Conservation (phyloP, 2,888 invertebrate genomes). For the Idaea biselata region DNA sequence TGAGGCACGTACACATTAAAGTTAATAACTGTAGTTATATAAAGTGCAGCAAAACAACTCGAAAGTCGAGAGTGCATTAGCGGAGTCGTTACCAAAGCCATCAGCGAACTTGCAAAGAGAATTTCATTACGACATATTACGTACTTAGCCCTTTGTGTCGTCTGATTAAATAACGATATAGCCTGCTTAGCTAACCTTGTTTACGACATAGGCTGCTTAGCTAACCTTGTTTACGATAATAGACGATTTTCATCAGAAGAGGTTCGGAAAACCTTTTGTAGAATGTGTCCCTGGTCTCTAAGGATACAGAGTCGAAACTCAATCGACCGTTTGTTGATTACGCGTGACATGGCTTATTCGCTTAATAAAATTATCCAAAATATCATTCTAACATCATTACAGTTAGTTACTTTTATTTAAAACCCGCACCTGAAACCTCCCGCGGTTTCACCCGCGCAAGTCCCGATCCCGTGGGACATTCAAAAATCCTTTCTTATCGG, state of each 20-base stretch:
- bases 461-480: too few relatives aligned
- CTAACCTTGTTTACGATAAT: slow-evolving; percentile 18
- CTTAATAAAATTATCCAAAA: too few relatives aligned
- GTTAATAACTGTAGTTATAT: neutral
- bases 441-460: too few relatives aligned
- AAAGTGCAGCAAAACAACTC: neutral
- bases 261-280: neutral
- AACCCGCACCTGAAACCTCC: too few relatives aligned
- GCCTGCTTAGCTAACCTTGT: slow-evolving; percentile 13
- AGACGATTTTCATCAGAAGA: neutral
- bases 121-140: slow-evolving; percentile 19
- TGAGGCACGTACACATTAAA: neutral
- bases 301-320: too few relatives aligned
- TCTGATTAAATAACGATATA: slow-evolving; percentile 18
- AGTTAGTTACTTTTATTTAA: too few relatives aligned
- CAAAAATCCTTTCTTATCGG: too few relatives aligned
- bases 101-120: neutral
- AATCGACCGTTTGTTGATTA: too few relatives aligned
- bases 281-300: neutral
- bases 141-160: slow-evolving; percentile 18
- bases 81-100: neutral
- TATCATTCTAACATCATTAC: too few relatives aligned
- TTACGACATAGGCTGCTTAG: slow-evolving; percentile 8
- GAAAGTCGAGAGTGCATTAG: neutral
- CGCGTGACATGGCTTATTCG: too few relatives aligned